Evolutionary conservation across 92 coral and sea anemone species (phyloP).

Genomic region (Palythoa caribaeorum): DNA sequence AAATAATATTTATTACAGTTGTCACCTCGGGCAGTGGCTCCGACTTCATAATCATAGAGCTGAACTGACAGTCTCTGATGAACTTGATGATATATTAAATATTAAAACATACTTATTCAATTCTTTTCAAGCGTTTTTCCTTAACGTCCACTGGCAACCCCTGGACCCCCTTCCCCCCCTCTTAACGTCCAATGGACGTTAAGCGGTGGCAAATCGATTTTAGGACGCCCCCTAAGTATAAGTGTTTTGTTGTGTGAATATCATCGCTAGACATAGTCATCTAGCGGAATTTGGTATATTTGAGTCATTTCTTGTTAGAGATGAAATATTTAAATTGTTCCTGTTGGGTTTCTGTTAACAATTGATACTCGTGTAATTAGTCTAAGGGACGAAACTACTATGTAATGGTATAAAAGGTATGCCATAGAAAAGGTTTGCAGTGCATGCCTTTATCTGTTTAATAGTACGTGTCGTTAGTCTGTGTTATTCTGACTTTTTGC

Average conservation of each 20-base stretch:
- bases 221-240: slow-evolving; percentile 29
- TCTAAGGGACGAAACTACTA: slow-evolving; percentile 27
- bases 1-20: background rate
- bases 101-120: slow-evolving; percentile 19
- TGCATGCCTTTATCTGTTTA: slow-evolving; percentile 25
- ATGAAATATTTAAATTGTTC: slow-evolving; percentile 1
- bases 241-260: background rate
- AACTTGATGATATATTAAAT: background rate
- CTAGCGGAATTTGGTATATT: slow-evolving; percentile 17
- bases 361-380: slow-evolving; percentile 21
- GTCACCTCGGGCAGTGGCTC: background rate
- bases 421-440: slow-evolving; percentile 24
- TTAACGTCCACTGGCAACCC: slow-evolving; percentile 14
- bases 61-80: no score
- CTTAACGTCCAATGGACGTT: slow-evolving; percentile 20
- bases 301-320: slow-evolving; percentile 19
- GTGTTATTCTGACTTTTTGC: slow-evolving; percentile 25
- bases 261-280: slow-evolving; percentile 15
- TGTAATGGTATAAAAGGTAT: slow-evolving; percentile 21
- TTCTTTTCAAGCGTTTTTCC: slow-evolving; percentile 18
- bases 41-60: background rate
- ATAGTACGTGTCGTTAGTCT: slow-evolving; percentile 21
- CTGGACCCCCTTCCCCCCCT: background rate
- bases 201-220: slow-evolving; percentile 25
- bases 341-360: slow-evolving; percentile 10